A percentile compares a stretch with the other conserved stretches of the same genome.
These are phyloP conservation scores for Cybosia mesomella DNA, from an alignment of 2,888 invertebrate genomes.

Conservation along the genomic window DNA sequence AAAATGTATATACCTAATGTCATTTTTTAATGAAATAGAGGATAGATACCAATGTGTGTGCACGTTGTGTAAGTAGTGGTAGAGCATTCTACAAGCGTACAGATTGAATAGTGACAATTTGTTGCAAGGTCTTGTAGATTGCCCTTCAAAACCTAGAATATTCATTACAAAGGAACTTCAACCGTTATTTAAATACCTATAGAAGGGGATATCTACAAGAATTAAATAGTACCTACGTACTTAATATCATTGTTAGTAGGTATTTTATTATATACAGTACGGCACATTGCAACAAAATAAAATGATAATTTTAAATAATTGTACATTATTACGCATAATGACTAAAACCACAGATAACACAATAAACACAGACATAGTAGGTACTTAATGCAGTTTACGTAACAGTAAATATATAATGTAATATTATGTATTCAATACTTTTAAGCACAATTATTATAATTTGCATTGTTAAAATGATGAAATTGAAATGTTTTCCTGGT, in stretches of 20 bases:
- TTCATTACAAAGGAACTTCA: no score
- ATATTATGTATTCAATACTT: background rate
- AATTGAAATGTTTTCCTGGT: background rate
- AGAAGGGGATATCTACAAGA: no score
- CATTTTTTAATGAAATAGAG: no score
- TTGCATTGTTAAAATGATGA: background rate
- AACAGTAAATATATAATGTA: background rate
- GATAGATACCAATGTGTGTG: no score
- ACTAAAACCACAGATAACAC: conserved; percentile 3
- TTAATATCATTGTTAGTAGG: background rate
- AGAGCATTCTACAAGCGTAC: background rate
- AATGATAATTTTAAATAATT: background rate
- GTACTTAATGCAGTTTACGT: background rate
- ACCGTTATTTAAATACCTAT: no score
- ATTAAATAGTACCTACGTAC: background rate
- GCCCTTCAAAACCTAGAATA: no score
- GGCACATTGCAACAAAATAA: background rate
- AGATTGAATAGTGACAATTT: background rate
- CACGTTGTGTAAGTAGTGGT: no score
- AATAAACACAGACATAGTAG: background rate
- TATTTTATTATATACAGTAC: background rate
- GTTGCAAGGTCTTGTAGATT: background rate
- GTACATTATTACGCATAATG: background rate
- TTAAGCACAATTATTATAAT: background rate
- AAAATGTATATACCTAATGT: no score